Conservation (phyloP, 2,797 vertebrate genomes). For the Vireo griseus region DNA sequence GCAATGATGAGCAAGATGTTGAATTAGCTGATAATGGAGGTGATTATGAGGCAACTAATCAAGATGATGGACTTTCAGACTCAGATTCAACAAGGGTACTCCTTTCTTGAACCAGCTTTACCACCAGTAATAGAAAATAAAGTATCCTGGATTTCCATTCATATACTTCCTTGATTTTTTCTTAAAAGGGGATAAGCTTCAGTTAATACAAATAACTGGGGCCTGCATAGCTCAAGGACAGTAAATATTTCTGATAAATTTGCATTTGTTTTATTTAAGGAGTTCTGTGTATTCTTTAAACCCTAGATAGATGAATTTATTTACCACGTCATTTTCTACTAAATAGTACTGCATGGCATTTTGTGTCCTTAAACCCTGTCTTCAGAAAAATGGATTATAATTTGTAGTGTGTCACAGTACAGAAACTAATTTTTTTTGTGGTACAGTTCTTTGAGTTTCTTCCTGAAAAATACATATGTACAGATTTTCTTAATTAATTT, state of each 20-base stretch:
- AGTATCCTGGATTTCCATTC: conserved; percentile 43
- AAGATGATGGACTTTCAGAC: conserved; percentile 83
- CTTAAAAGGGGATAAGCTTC: conserved; percentile 57
- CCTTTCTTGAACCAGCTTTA: conserved; percentile 59
- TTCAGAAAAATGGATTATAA: conserved; percentile 27
- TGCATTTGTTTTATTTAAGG: conserved; percentile 69
- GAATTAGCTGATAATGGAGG: conserved; percentile 78
- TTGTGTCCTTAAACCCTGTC: conserved; percentile 45
- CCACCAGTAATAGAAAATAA: conserved; percentile 40
- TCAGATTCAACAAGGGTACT: conserved; percentile 79
- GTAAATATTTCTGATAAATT: conserved; percentile 70
- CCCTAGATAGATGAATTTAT: conserved; percentile 53
- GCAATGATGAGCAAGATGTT: conserved; percentile 85
- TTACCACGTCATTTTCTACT: conserved; percentile 34
- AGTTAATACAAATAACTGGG: conserved; percentile 38
- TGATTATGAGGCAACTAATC: conserved; percentile 76
- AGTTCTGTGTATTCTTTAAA: conserved; percentile 58
- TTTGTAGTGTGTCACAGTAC: conserved; percentile 50
- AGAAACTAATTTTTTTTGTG: conserved; percentile 44
- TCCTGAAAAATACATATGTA: conserved; percentile 47
- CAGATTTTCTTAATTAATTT: conserved; percentile 63
- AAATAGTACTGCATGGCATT: conserved; percentile 69
- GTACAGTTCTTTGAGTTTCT: not conserved
- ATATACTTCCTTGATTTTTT: not conserved
- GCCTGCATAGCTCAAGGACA: conserved; percentile 65